Conservation (phyloP, 2,797 vertebrate genomes). For the Eupleurogrammus muticus region DNA sequence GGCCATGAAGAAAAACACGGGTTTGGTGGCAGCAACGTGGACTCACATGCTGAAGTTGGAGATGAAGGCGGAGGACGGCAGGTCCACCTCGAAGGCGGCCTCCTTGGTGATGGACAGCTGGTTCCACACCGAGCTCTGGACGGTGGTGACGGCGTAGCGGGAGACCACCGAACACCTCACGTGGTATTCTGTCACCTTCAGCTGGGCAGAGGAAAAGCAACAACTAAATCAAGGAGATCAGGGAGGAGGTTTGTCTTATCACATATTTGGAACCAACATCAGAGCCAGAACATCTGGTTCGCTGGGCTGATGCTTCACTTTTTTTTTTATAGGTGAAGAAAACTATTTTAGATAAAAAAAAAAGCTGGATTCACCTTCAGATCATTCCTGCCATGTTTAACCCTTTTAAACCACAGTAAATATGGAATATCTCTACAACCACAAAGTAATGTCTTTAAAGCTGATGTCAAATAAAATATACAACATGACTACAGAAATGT, state of each 20-base stretch:
- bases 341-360: too few species aligned
- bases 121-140: slow-evolving; percentile 87
- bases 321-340: too few species aligned
- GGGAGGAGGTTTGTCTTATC: neutral
- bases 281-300: neutral
- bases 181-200: slow-evolving; percentile 88
- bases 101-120: slow-evolving; percentile 85
- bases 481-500: too few species aligned
- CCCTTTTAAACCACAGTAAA: too few species aligned
- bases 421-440: too few species aligned
- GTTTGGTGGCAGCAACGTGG: too few species aligned
- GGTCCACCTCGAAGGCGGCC: slow-evolving; percentile 88
- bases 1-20: too few species aligned
- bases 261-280: neutral
- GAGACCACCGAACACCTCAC: slow-evolving; percentile 86
- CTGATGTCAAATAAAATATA: too few species aligned
- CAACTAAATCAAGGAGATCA: neutral
- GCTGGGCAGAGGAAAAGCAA: slow-evolving; percentile 62
- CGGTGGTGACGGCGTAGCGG: slow-evolving; percentile 84
- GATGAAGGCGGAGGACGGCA: slow-evolving; percentile 88
- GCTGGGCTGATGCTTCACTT: neutral
- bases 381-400: too few species aligned
- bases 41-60: slow-evolving; percentile 93
- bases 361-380: too few species aligned
- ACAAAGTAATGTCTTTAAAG: too few species aligned